Evolutionary conservation across 2,797 vertebrate genomes (phyloP).

Genomic region (Taeniopygia guttata): DNA sequence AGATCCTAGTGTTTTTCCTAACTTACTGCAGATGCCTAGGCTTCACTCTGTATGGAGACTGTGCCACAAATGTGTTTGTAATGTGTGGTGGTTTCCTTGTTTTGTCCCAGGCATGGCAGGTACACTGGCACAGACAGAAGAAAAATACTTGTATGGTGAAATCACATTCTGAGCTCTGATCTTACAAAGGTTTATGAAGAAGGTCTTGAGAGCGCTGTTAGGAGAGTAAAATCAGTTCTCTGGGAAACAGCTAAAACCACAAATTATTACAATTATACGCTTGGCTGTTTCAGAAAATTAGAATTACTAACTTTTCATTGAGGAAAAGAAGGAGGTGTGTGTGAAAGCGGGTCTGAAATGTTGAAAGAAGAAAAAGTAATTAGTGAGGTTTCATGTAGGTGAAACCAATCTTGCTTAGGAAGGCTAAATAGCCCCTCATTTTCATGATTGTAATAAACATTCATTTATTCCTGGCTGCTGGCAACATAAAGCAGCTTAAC

Average conservation of each 20-base stretch:
- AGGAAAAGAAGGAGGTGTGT: background rate
- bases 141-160: background rate
- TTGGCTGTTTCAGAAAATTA: background rate
- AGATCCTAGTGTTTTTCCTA: background rate
- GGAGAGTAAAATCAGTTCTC: background rate
- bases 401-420: background rate
- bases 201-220: background rate
- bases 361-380: background rate
- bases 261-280: background rate
- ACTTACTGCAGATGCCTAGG: background rate
- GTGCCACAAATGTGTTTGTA: background rate
- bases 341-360: background rate
- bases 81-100: background rate
- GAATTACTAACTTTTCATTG: background rate
- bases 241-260: background rate
- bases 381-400: background rate
- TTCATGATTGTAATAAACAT: background rate
- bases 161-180: background rate
- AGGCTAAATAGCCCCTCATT: background rate
- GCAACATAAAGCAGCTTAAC: background rate
- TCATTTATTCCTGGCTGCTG: background rate
- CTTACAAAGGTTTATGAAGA: background rate
- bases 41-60: background rate
- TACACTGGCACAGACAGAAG: background rate
- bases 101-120: rapidly evolving